phyloP scores from a whole-genome alignment of 2,797 vertebrate species.

The Danio jaintianensis region DNA sequence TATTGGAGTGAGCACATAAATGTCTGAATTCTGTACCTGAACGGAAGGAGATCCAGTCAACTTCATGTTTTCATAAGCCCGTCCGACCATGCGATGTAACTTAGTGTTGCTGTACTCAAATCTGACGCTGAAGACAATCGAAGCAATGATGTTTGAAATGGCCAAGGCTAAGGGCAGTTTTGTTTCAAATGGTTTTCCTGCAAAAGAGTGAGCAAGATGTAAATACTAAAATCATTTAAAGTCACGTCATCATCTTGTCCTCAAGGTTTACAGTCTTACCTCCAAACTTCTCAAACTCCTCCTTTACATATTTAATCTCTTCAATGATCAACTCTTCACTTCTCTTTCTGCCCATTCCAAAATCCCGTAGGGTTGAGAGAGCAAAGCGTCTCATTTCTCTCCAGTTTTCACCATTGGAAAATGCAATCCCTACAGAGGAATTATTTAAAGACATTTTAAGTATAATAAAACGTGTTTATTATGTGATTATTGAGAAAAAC shows the following conservation, averaged over 20 bases:
- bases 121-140: constrained; percentile 59
- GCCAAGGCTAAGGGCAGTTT: constrained; percentile 54
- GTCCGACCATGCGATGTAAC: constrained; percentile 62
- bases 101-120: constrained; percentile 58
- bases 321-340: constrained; percentile 68
- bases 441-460: no score
- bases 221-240: neutral
- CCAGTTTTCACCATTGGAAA: constrained; percentile 71
- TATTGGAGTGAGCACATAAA: neutral
- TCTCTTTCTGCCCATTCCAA: constrained; percentile 71
- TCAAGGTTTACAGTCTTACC: neutral
- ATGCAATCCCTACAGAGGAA: constrained; percentile 63
- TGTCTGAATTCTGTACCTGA: constrained; percentile 52
- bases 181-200: constrained; percentile 71
- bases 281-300: constrained; percentile 28
- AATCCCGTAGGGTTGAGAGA: constrained; percentile 67
- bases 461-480: no score
- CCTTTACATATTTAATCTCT: constrained; percentile 59
- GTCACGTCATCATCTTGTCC: neutral
- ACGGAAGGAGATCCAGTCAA: constrained; percentile 63
- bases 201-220: neutral
- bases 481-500: neutral
- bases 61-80: constrained; percentile 55
- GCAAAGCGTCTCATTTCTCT: constrained; percentile 74
- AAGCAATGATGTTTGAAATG: constrained; percentile 62